Base-by-base conservation (phyloP, 2,888 invertebrate species). In the Unio delphinus region DNA sequence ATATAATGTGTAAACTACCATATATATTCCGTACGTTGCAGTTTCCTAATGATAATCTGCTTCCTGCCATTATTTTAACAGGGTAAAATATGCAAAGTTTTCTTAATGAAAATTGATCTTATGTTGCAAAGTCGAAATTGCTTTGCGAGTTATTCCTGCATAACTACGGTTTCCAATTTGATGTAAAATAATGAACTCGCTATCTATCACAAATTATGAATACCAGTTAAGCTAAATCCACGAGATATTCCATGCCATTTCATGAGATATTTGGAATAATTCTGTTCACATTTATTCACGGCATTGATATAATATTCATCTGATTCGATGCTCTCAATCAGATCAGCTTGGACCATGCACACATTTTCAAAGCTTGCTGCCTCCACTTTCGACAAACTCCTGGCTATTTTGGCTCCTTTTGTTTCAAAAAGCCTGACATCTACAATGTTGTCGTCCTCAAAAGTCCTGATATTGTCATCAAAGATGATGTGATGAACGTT, bases 401-500 rank as follows among this genome's bases (percentile, higher is more conserved):
- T 69, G 26, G 82, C 81, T 15, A 75, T 73, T 60, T 72, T 68
- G 17, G 74, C 75, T 11, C 64, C 77, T n/a, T 74, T 74, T 23
- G 73, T 64, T 66, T 84, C 79, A 65, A 87, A 84, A 69, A 86
- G 64, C 17, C 89, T 78, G 7, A 89, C 80, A 70, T 90, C 86
- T 7, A 89, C 85, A 62, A 90, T 89, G 70, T 87, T 89, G 75
- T 89, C 89, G 54, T 84, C 83, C 67, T 89, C 88, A 60, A 80
- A 81, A 7, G 86, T 79, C 55, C 90, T 78, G 67, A 88, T 84
- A 73, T 89, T 90, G 79, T 90, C 90, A 70, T 90, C 90, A 69
- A 90, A 89, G 69, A 90, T 81, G 60, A 90, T 89, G 70, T 90
- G 89, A 61, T 89, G 90, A 26, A 85, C 82, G 7, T 69, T 68